Conservation (phyloP, 1,140 invertebrate species). For the Gerris buenoi region DNA sequence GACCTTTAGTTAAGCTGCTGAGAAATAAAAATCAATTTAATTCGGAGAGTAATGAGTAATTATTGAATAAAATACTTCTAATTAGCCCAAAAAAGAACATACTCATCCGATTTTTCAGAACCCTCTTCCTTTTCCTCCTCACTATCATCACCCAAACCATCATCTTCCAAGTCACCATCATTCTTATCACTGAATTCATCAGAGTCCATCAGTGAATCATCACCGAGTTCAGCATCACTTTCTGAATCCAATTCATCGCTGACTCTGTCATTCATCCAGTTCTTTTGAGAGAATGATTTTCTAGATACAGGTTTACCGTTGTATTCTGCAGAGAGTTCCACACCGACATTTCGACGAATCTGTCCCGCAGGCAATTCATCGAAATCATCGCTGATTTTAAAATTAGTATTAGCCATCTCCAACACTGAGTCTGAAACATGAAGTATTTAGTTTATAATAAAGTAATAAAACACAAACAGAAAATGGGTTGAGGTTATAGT, state of each 20-base stretch:
- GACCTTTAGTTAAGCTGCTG: too few relatives aligned
- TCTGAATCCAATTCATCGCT: background rate
- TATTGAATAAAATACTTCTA: too few relatives aligned
- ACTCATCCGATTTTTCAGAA: background rate
- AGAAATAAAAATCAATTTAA: too few relatives aligned
- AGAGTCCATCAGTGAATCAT: too few relatives aligned
- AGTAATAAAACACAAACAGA: too few relatives aligned
- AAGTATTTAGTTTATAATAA: too few relatives aligned
- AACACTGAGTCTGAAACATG: conserved; percentile 11
- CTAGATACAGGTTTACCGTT: conserved; percentile 13
- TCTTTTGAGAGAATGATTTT: conserved; percentile 6
- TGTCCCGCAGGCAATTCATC: conserved; percentile 5
- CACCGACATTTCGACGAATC: conserved; percentile 4
- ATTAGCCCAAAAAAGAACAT: background rate
- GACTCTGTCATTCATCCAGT: background rate
- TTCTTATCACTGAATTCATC: too few relatives aligned
- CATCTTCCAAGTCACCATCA: background rate
- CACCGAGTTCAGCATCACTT: background rate
- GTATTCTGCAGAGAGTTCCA: conserved; percentile 8
- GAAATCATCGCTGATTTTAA: conserved; percentile 5
- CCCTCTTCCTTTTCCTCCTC: background rate
- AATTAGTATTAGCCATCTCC: conserved; percentile 5
- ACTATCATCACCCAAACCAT: background rate
- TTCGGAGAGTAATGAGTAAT: too few relatives aligned
- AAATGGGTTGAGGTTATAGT: too few relatives aligned